Evolutionary conservation across 2,888 invertebrate species (phyloP).

Genomic region (Tetranychus truncatus): DNA sequence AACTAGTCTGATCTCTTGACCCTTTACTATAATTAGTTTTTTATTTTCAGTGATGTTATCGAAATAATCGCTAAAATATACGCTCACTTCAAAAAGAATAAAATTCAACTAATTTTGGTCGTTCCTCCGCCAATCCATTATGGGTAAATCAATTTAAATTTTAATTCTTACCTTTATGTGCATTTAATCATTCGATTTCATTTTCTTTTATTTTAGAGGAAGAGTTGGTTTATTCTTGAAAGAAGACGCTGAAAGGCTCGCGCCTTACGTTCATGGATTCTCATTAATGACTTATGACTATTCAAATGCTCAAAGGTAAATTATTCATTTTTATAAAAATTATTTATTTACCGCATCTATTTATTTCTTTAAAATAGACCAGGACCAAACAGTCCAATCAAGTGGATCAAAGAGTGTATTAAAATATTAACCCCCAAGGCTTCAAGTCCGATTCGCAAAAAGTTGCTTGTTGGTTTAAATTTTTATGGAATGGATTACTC

Average conservation of each 20-base stretch:
- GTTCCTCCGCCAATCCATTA: slow-evolving; percentile 48
- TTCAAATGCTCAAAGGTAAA: slow-evolving; percentile 53
- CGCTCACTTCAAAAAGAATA: slow-evolving; percentile 24
- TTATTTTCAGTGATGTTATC: slow-evolving; percentile 30
- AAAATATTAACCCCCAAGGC: slow-evolving; percentile 20
- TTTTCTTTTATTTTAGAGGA: slow-evolving; percentile 26
- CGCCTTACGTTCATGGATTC: slow-evolving; percentile 58
- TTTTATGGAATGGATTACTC: slow-evolving; percentile 82
- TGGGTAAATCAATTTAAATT: slow-evolving; percentile 22
- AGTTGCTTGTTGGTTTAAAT: slow-evolving; percentile 72
- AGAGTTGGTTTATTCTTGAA: slow-evolving; percentile 46
- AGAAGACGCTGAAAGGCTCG: slow-evolving; percentile 56
- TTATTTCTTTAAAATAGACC: slow-evolving; percentile 30
- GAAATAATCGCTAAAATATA: slow-evolving; percentile 31
- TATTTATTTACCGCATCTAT: background rate
- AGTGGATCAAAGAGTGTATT: slow-evolving; percentile 61
- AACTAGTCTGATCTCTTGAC: background rate
- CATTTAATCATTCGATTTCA: background rate
- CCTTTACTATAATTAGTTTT: background rate
- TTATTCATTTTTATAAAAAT: background rate
- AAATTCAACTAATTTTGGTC: slow-evolving; percentile 43
- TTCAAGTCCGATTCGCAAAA: slow-evolving; percentile 37
- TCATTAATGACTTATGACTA: slow-evolving; percentile 95
- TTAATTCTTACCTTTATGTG: background rate
- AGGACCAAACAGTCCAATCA: slow-evolving; percentile 72